Conservation (phyloP, 64 coral and sea anemone species). For the Orbicella faveolata region DNA sequence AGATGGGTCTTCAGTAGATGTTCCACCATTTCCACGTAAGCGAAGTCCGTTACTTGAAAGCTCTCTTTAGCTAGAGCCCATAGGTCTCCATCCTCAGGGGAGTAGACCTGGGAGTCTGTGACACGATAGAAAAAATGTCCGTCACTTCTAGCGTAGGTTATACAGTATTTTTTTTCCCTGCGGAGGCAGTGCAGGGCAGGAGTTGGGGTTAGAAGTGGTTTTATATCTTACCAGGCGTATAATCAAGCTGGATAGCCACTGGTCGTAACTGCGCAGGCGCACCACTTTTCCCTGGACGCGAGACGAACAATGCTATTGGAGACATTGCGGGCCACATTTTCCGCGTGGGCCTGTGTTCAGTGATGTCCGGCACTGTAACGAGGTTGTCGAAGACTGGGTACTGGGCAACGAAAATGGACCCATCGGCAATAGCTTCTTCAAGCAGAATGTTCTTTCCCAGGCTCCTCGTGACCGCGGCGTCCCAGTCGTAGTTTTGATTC, state of each 20-base stretch:
- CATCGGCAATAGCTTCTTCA: slow-evolving; percentile 44
- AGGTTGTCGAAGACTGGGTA: slow-evolving; percentile 76
- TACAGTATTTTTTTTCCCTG: too few species aligned
- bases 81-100: slow-evolving; percentile 50
- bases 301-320: slow-evolving; percentile 80
- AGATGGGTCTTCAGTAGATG: slow-evolving; percentile 78
- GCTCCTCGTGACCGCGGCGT: slow-evolving; percentile 6
- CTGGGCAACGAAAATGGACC: slow-evolving; percentile 65
- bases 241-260: slow-evolving; percentile 77
- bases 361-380: slow-evolving; percentile 58
- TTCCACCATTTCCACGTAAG: slow-evolving; percentile 73
- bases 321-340: slow-evolving; percentile 83
- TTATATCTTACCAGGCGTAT: slow-evolving; percentile 46
- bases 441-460: background rate
- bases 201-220: background rate
- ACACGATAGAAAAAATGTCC: background rate
- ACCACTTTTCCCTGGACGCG: slow-evolving; percentile 26
- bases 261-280: slow-evolving; percentile 39
- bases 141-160: background rate
- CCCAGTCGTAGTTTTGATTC: slow-evolving; percentile 66
- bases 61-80: slow-evolving; percentile 67
- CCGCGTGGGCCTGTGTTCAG: slow-evolving; percentile 26
- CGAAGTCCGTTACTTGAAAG: slow-evolving; percentile 75
- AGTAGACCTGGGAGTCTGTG: slow-evolving; percentile 63
- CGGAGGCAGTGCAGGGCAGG: too few species aligned